phyloP scores from a whole-genome alignment of 2,797 vertebrate species.

The Coregonus suidteri region DNA sequence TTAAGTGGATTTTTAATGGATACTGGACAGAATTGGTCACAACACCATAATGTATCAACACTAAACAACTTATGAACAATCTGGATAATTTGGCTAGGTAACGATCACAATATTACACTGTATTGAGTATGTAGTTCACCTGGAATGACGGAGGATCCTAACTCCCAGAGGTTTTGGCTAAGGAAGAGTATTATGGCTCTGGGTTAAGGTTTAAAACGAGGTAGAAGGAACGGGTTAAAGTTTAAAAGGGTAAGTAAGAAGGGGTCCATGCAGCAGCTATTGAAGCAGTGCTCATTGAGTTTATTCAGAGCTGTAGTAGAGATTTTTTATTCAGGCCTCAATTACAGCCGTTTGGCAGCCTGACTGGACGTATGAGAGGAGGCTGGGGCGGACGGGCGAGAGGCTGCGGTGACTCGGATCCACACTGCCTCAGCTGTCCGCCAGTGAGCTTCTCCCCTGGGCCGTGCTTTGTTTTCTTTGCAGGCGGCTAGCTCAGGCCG shows the following conservation, averaged over 20 bases:
- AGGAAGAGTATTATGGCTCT: too few relatives aligned
- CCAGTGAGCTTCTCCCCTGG: constrained; percentile 65
- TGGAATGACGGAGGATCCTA: too few relatives aligned
- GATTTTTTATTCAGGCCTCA: constrained; percentile 49
- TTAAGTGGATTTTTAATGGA: too few relatives aligned
- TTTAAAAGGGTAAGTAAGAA: constrained; percentile 47
- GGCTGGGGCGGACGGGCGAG: constrained; percentile 6
- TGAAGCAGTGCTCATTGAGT: constrained; percentile 48
- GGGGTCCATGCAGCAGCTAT: constrained; percentile 36
- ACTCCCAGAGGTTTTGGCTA: too few relatives aligned
- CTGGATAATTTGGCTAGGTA: constrained; percentile 11
- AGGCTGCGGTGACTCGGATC: constrained; percentile 61
- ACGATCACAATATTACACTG: too few relatives aligned
- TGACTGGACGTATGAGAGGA: constrained; percentile 44
- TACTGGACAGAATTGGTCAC: too few relatives aligned
- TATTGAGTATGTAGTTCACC: too few relatives aligned
- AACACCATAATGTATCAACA: too few relatives aligned
- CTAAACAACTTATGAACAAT: too few relatives aligned
- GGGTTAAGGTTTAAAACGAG: neutral
- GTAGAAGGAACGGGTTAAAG: constrained; percentile 41
- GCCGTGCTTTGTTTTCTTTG: constrained; percentile 81
- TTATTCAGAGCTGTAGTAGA: constrained; percentile 49
- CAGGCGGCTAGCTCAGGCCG: constrained; percentile 75
- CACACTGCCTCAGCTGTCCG: constrained; percentile 50
- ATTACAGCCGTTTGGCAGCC: constrained; percentile 55